These are phyloP conservation scores for Capromys pilorides DNA, from an alignment of 2,797 vertebrate genomes.

Conservation along the genomic window DNA sequence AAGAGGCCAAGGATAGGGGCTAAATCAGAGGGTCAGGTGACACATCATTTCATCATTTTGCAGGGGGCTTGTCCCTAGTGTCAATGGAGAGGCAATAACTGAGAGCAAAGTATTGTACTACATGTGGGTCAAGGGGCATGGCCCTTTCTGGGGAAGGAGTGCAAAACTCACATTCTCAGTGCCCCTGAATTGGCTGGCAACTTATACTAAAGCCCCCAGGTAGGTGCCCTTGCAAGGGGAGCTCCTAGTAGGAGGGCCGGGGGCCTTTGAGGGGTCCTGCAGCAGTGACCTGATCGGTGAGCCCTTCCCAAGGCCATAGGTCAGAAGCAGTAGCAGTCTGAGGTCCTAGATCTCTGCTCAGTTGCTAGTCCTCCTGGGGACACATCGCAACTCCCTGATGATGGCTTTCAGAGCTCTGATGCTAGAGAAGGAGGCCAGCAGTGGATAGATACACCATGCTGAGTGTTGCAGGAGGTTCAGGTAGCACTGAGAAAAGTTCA, in stretches of 20 bases:
- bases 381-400: not conserved
- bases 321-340: constrained; percentile 4
- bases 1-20: not conserved
- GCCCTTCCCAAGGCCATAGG: constrained; percentile 33
- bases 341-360: not conserved
- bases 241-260: not conserved
- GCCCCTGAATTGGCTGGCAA: constrained; percentile 18
- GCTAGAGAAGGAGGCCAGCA: not conserved
- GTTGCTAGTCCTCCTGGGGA: not conserved
- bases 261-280: not conserved
- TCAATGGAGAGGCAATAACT: not conserved
- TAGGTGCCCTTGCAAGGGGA: constrained; percentile 20
- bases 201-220: constrained; percentile 33
- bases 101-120: constrained; percentile 30
- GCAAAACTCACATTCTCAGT: constrained; percentile 13
- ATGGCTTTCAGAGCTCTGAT: constrained; percentile 34
- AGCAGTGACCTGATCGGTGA: not conserved
- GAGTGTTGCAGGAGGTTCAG: not conserved
- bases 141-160: constrained; percentile 43
- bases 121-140: constrained; percentile 51
- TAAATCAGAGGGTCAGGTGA: constrained; percentile 25
- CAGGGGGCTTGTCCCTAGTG: not conserved
- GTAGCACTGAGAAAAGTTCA: not conserved
- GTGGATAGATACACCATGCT: not conserved
- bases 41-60: constrained; percentile 42